These are phyloP conservation scores for Harpalus rufipes DNA, from an alignment of 2,888 invertebrate genomes.

Conservation along the genomic window DNA sequence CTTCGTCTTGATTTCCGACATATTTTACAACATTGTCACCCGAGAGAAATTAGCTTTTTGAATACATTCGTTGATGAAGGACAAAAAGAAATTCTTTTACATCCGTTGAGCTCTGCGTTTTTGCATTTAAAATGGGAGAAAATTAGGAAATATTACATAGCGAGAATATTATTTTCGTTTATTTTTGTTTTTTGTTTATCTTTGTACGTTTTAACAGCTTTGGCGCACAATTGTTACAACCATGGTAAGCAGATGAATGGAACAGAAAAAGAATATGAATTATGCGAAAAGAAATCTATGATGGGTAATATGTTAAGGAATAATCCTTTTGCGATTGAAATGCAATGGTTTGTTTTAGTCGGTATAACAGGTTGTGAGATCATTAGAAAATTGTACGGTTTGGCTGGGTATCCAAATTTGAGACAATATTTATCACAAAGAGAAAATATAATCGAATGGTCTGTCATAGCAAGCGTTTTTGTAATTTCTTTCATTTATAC, in stretches of 20 bases:
- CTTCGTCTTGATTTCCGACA: constrained; percentile 90
- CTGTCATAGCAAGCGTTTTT: constrained; percentile 90
- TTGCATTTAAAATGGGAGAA: constrained; percentile 94
- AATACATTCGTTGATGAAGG: constrained; percentile 94
- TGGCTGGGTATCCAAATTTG: constrained; percentile 90
- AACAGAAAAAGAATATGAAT: constrained; percentile 81
- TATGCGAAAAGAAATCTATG: constrained; percentile 89
- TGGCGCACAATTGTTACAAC: constrained; percentile 92
- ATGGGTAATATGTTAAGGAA: constrained; percentile 86
- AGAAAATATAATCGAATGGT: constrained; percentile 93
- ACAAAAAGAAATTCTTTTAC: constrained; percentile 91
- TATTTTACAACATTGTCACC: constrained; percentile 89
- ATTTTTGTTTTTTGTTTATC: constrained; percentile 90
- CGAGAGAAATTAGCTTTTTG: constrained; percentile 90
- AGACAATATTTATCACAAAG: constrained; percentile 90
- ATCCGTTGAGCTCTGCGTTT: constrained; percentile 93
- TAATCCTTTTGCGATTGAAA: constrained; percentile 88
- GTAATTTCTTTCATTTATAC: constrained; percentile 90
- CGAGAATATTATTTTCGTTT: constrained; percentile 87
- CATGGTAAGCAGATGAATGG: constrained; percentile 85
- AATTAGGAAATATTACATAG: constrained; percentile 92
- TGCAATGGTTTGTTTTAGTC: constrained; percentile 91
- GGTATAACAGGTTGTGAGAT: constrained; percentile 89
- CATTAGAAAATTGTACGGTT: constrained; percentile 88
- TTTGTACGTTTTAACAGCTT: constrained; percentile 88